These are phyloP conservation scores for Anoplopoma fimbria DNA, from an alignment of 2,113 vertebrate genomes.

Conservation along the genomic window DNA sequence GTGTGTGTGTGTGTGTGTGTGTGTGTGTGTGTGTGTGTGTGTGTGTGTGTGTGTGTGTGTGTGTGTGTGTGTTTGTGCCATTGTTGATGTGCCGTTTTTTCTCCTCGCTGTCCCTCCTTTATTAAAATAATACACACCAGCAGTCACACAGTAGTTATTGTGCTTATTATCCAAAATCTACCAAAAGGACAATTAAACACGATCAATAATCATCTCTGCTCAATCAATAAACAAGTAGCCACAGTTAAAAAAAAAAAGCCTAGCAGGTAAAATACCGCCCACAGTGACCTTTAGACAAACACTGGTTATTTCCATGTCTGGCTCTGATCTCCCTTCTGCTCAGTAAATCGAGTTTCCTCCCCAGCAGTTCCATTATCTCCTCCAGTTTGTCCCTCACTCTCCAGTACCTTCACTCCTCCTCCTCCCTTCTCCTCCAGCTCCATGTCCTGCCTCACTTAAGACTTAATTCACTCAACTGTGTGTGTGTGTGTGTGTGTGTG, in stretches of 20 bases:
- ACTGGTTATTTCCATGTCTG: not conserved
- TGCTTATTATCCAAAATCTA: not conserved
- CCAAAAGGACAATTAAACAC: not conserved
- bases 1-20: not conserved
- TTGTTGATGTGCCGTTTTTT: not conserved
- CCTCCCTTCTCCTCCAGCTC: not conserved
- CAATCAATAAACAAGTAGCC: not conserved
- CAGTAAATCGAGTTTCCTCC: slow-evolving; percentile 54
- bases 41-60: not conserved
- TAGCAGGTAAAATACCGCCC: not conserved
- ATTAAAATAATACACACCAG: not conserved
- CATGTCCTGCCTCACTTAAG: slow-evolving; percentile 17
- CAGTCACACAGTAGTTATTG: not conserved
- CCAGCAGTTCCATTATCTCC: slow-evolving; percentile 51
- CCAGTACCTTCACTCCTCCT: not conserved
- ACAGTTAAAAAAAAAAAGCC: no score
- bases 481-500: slow-evolving; percentile 1
- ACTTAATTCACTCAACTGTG: slow-evolving; percentile 1
- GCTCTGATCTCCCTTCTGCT: slow-evolving; percentile 19
- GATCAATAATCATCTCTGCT: not conserved
- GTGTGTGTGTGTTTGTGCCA: slow-evolving; percentile 3
- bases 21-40: slow-evolving; percentile 3
- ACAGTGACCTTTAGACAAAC: not conserved
- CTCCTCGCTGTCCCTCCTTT: not conserved
- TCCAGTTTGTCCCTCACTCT: slow-evolving; percentile 32